phyloP scores from a whole-genome alignment of 2,113 vertebrate species.

The Passer domesticus region DNA sequence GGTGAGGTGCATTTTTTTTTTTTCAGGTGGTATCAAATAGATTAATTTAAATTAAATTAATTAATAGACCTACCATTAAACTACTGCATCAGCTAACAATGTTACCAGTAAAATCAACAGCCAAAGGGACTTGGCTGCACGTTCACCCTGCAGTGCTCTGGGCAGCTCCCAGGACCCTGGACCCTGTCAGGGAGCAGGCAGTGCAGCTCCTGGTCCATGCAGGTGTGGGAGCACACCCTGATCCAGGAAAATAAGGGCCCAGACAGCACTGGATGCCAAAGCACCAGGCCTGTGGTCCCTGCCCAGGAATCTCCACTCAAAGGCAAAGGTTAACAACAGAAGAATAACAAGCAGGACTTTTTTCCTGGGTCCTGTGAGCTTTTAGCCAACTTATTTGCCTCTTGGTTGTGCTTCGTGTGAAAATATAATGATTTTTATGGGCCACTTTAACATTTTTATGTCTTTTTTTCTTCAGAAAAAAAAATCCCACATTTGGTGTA shows the following conservation, averaged over 20 bases:
- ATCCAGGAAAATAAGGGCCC: background rate
- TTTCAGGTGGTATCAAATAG: background rate
- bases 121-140: background rate
- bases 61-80: background rate
- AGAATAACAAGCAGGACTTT: background rate
- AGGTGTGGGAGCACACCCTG: fast-evolving
- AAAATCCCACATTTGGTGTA: slow-evolving; percentile 48
- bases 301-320: background rate
- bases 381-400: slow-evolving; percentile 54
- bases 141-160: fast-evolving
- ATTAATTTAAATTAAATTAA: background rate
- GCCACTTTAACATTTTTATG: slow-evolving; percentile 70
- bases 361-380: background rate
- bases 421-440: slow-evolving; percentile 67
- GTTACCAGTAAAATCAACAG: background rate
- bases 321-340: slow-evolving; percentile 19
- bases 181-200: background rate
- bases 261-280: background rate
- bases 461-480: slow-evolving; percentile 33
- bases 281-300: background rate
- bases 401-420: slow-evolving; percentile 6
- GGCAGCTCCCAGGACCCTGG: background rate
- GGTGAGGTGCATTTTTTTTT: background rate
- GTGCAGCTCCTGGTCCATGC: background rate
- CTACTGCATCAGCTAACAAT: background rate